A percentile compares a stretch with the other conserved stretches of the same genome.
Evolutionary conservation across 2,888 invertebrate genomes (phyloP).

Genomic region (Polymixis lichenea): DNA sequence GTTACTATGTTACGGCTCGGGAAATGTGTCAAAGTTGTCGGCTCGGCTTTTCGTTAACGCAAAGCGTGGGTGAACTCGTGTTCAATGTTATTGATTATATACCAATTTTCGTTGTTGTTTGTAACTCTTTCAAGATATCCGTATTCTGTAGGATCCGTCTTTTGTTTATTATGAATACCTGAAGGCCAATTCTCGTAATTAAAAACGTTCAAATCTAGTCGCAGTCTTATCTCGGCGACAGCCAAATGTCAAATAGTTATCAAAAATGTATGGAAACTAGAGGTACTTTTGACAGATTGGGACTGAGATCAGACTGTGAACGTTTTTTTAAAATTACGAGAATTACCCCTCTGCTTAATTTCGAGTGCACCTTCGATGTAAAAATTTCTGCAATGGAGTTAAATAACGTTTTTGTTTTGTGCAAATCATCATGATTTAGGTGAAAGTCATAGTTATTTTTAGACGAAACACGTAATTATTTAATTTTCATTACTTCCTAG

Average conservation of each 20-base stretch:
- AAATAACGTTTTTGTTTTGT: not conserved
- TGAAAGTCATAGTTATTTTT: not conserved
- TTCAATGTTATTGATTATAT: not conserved
- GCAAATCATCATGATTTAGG: not conserved
- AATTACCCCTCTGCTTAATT: too few relatives aligned
- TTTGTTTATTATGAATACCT: constrained; percentile 11
- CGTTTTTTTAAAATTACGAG: too few relatives aligned
- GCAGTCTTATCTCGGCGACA: too few relatives aligned
- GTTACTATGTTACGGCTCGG: constrained; percentile 22
- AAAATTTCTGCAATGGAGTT: not conserved
- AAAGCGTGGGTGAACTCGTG: constrained; percentile 12
- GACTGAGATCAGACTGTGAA: too few relatives aligned
- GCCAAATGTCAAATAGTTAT: too few relatives aligned
- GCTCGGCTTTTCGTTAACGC: not conserved
- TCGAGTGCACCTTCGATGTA: not conserved
- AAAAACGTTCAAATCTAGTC: too few relatives aligned
- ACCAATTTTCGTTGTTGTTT: not conserved
- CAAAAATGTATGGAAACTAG: too few relatives aligned
- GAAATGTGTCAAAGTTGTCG: constrained; percentile 16
- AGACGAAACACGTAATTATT: not conserved
- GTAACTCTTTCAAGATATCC: not conserved
- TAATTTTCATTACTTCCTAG: constrained; percentile 5
- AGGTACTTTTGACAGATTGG: too few relatives aligned
- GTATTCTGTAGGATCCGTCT: not conserved
- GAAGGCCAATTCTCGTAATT: too few relatives aligned